Conservation (phyloP, 2,888 invertebrate genomes). For the Hofmannophila pseudospretella region DNA sequence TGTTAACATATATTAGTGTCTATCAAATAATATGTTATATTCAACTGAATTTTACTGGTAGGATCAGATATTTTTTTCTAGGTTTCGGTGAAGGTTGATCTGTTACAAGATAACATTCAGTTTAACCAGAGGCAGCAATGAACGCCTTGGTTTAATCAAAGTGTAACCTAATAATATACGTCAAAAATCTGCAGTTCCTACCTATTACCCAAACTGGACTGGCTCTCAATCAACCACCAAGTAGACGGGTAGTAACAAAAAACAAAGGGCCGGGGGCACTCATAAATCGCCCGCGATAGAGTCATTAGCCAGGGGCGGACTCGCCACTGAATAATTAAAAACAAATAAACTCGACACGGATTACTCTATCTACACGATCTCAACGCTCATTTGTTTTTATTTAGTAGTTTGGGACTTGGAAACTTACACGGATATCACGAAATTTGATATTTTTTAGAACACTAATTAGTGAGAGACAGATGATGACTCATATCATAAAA, state of each 20-base stretch:
- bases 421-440: conserved; percentile 31
- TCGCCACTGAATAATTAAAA: conserved; percentile 71
- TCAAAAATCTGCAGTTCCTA: too few species aligned
- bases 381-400: conserved; percentile 56
- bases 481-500: too few species aligned
- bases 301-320: conserved; percentile 74
- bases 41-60: too few species aligned
- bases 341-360: conserved; percentile 74
- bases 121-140: too few species aligned
- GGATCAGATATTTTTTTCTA: too few species aligned
- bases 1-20: too few species aligned
- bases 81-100: too few species aligned
- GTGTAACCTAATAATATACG: background rate
- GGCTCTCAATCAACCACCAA: conserved; percentile 47
- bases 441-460: background rate
- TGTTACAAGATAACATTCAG: too few species aligned
- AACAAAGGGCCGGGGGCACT: conserved; percentile 50
- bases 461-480: too few species aligned
- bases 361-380: conserved; percentile 66
- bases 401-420: conserved; percentile 49
- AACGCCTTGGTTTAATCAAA: too few species aligned
- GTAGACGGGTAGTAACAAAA: conserved; percentile 46
- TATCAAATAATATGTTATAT: too few species aligned
- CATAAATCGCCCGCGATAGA: conserved; percentile 69
- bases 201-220: too few species aligned